These are phyloP conservation scores for Camponotus pennsylvanicus DNA, from an alignment of 1,140 invertebrate genomes.

Conservation along the genomic window DNA sequence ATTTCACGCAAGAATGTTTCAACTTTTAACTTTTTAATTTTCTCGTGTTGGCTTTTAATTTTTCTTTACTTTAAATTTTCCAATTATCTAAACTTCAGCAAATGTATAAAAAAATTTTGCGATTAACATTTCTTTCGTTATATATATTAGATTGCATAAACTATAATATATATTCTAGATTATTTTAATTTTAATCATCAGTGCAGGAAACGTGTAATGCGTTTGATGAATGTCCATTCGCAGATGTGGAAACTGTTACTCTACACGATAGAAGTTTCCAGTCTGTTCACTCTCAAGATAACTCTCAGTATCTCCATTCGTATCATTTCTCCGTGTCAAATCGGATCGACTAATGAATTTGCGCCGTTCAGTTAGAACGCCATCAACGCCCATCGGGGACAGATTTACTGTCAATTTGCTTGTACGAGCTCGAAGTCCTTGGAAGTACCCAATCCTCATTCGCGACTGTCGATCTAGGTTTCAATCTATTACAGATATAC, in stretches of 20 bases:
- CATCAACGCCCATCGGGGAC: conserved; percentile 67
- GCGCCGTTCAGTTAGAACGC: conserved; percentile 69
- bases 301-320: conserved; percentile 36
- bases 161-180: background rate
- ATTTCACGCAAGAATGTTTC: background rate
- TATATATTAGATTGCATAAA: too few relatives aligned
- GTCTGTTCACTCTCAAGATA: conserved; percentile 46
- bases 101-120: background rate
- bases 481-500: conserved; percentile 30
- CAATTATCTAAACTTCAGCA: background rate
- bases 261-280: conserved; percentile 30
- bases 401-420: conserved; percentile 74
- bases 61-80: background rate
- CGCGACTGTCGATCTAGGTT: conserved; percentile 48
- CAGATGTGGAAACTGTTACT: conserved; percentile 38
- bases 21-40: background rate
- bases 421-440: conserved; percentile 39
- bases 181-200: conserved; percentile 1
- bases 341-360: conserved; percentile 74
- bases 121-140: background rate
- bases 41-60: background rate
- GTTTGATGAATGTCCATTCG: background rate
- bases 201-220: background rate
- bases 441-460: conserved; percentile 59
- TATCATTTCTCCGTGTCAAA: conserved; percentile 70